Conservation (phyloP, 2,888 invertebrate species). For the Nemapogon koenigi region DNA sequence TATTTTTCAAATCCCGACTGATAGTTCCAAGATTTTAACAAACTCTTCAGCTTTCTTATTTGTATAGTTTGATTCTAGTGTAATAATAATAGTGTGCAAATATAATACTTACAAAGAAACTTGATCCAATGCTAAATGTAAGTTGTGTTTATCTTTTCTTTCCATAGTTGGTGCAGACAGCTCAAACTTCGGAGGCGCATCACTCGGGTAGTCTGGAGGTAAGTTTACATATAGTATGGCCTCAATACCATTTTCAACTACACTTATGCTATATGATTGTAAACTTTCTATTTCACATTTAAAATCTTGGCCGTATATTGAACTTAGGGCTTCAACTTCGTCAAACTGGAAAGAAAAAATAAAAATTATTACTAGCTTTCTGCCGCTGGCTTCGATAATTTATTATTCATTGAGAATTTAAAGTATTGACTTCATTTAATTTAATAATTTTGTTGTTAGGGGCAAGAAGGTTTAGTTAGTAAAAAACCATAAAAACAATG, state of each 20-base stretch:
- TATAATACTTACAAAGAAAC: slow-evolving; percentile 69
- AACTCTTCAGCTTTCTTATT: no score
- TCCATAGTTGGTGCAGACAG: slow-evolving; percentile 75
- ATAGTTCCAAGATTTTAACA: no score
- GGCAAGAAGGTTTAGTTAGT: no score
- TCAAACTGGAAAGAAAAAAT: slow-evolving; percentile 56
- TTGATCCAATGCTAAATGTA: slow-evolving; percentile 65
- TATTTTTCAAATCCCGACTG: no score
- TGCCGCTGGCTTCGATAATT: no score
- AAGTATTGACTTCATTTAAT: no score
- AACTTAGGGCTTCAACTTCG: slow-evolving; percentile 74
- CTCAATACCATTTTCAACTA: slow-evolving; percentile 51
- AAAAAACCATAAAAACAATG: not conserved
- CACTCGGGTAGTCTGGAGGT: slow-evolving; percentile 69
- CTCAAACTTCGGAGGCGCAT: slow-evolving; percentile 71
- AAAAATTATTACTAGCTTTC: no score
- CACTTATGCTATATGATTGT: slow-evolving; percentile 66
- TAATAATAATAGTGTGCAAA: no score
- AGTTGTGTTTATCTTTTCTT: slow-evolving; percentile 59
- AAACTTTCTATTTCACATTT: slow-evolving; percentile 61
- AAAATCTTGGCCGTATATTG: slow-evolving; percentile 78
- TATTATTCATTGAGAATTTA: no score
- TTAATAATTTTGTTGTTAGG: no score
- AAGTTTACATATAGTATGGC: slow-evolving; percentile 70
- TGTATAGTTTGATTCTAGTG: no score